Evolutionary conservation across 2,113 vertebrate species (phyloP), one percentile per base, ranked within the genome.

Genomic region (Aspidoscelis tigris): DNA sequence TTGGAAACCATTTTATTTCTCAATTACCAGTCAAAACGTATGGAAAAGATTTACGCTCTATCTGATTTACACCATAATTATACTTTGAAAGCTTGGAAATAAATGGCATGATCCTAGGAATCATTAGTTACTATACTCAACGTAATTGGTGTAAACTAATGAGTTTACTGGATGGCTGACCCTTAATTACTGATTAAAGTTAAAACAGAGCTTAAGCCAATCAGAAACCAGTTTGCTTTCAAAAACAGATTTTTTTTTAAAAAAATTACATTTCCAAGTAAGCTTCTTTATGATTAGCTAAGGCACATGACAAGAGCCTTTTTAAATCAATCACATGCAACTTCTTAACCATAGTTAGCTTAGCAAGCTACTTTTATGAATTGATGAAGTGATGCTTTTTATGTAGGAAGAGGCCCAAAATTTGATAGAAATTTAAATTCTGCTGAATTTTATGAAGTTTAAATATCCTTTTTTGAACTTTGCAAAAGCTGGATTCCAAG

Each of bases 1-100:
- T 97, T 97, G 96, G 96, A 96, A 97, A 96, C 96, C 95, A 97
- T 97, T 97, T 97, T 96, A 96, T 97, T 96, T 96, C 96, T 97
- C 96, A 97, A 96, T 97, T 97, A 97, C 96, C 93, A 95, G 95
- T 92, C 90, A 92, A 95, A 94, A 96, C 95, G 96, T 97, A 97
- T 97, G 96, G 96, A 97, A 97, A 95, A 97, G 96, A 97, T 97
- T 97, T 97, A 95, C 90, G 90, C 83, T 94, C 95, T 96, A 94
- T 97, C 95, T 94, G 95, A 96, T 96, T 97, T 96, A 96, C 95
- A 95, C 94, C 96, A 96, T 96, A 96, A 97, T 97, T 97, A 96
- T 95, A 95, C 95, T 95, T 94, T 93, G 94, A 96, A 96, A 96
- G 95, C 95, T 92, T 93, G 95, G 94, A 95, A 96, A 95, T 95